phyloP scores from a whole-genome alignment of 2,888 invertebrate species.

The Agrotis clavis region DNA sequence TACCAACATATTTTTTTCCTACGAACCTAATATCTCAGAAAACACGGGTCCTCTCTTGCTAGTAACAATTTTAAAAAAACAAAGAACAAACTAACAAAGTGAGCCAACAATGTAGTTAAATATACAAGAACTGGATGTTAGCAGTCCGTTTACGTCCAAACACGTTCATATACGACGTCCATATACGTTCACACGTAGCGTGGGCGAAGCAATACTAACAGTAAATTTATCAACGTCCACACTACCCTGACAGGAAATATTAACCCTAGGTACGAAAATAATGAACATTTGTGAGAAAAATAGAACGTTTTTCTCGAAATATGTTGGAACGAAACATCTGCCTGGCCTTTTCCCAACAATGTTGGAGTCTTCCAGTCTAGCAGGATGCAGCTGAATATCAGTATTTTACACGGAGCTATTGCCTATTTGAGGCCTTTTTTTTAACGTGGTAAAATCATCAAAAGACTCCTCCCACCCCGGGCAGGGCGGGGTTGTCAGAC shows the following conservation, averaged over 20 bases:
- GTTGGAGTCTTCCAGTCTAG: too few relatives aligned
- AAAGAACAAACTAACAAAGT: constrained; percentile 7
- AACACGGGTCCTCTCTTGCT: too few relatives aligned
- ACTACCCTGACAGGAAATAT: constrained; percentile 32
- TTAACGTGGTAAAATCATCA: too few relatives aligned
- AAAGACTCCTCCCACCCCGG: too few relatives aligned
- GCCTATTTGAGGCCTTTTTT: too few relatives aligned
- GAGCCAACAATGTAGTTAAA: constrained; percentile 15
- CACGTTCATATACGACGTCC: background rate
- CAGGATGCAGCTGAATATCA: too few relatives aligned
- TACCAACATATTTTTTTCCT: background rate
- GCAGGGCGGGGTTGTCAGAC: too few relatives aligned
- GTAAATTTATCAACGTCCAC: constrained; percentile 46
- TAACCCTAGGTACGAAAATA: constrained; percentile 7
- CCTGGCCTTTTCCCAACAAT: too few relatives aligned
- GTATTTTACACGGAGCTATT: too few relatives aligned
- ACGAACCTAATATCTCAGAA: too few relatives aligned
- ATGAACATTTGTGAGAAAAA: background rate
- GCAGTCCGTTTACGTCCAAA: constrained; percentile 21
- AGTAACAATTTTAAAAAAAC: constrained; percentile 8
- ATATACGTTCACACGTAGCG: constrained; percentile 5
- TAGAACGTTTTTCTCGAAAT: constrained; percentile 13
- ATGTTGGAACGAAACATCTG: background rate
- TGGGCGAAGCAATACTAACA: constrained; percentile 39
- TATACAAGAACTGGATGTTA: constrained; percentile 11